Evolutionary conservation across 2,797 vertebrate species (phyloP).

Genomic region (Muscicapa comitata): DNA sequence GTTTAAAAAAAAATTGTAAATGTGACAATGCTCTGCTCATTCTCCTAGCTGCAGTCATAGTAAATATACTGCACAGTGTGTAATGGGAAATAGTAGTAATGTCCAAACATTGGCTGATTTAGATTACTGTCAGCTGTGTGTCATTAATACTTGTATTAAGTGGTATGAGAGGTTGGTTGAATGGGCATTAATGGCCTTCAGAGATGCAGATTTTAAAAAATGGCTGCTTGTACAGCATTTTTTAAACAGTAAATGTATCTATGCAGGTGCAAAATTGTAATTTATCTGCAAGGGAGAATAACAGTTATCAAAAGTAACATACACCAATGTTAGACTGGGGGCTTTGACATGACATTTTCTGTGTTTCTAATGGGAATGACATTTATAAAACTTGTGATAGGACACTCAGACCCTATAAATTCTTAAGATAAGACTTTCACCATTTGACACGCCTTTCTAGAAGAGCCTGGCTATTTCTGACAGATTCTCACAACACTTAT

Average conservation of each 20-base stretch:
- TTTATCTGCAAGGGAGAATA: not conserved
- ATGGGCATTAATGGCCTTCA: not conserved
- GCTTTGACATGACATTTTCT: not conserved
- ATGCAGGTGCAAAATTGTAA: not conserved
- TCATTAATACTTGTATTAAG: slow-evolving; percentile 18
- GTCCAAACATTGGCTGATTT: not conserved
- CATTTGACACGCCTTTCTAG: not conserved
- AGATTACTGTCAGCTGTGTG: not conserved
- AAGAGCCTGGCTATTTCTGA: not conserved
- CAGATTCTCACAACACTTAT: not conserved
- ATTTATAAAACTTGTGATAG: not conserved
- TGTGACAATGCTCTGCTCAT: slow-evolving; percentile 23
- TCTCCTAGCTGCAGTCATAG: slow-evolving; percentile 31
- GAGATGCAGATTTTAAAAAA: not conserved
- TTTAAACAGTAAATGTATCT: not conserved
- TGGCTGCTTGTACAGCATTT: not conserved
- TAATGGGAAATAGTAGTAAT: slow-evolving; percentile 10
- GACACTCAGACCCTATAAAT: not conserved
- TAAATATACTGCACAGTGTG: not conserved
- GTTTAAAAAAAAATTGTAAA: slow-evolving; percentile 52
- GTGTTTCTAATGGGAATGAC: not conserved
- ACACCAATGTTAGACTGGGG: not conserved
- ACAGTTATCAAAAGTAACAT: not conserved
- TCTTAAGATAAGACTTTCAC: not conserved
- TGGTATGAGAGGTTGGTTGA: not conserved